Evolutionary conservation across 2,888 invertebrate species (phyloP).

Genomic region (Malthinus seriepunctatus): DNA sequence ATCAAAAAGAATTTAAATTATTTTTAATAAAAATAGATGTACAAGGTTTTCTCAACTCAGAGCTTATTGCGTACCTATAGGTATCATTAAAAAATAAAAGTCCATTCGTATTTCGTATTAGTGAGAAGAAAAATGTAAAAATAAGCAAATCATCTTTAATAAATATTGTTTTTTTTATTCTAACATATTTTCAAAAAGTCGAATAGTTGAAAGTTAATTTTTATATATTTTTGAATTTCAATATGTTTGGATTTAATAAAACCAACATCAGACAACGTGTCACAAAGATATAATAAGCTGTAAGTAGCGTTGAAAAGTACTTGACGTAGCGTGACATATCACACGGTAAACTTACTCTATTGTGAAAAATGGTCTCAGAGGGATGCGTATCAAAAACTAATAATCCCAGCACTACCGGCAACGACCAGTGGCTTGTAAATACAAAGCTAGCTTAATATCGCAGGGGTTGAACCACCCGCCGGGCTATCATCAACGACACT

Average conservation of each 20-base stretch:
- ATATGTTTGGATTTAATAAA: conserved; percentile 24
- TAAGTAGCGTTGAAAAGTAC: conserved; percentile 26
- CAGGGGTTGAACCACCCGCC: conserved; percentile 24
- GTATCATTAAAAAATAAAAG: no score
- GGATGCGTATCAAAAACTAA: conserved; percentile 37
- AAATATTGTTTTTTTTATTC: no score
- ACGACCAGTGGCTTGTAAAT: conserved; percentile 36
- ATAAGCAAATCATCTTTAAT: no score
- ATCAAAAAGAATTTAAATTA: no score
- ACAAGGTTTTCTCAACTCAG: no score
- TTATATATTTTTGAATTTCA: conserved; percentile 5
- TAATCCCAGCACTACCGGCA: conserved; percentile 34
- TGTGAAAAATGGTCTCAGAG: conserved; percentile 28
- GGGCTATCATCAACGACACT: conserved; percentile 30
- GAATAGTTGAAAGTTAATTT: conserved; percentile 9
- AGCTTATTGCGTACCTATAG: no score
- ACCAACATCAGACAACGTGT: conserved; percentile 14
- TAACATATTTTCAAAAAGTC: no score
- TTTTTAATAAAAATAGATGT: no score
- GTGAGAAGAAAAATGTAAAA: no score
- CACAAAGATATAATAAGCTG: conserved; percentile 19
- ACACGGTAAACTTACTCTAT: conserved; percentile 35
- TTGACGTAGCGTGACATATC: conserved; percentile 33
- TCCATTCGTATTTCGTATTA: no score
- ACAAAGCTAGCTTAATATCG: conserved; percentile 34